Percentiles rank a stretch among this genome's conserved stretches.
Evolutionary conservation across 2,113 vertebrate species (phyloP).

Genomic region (Epinephelus moara): DNA sequence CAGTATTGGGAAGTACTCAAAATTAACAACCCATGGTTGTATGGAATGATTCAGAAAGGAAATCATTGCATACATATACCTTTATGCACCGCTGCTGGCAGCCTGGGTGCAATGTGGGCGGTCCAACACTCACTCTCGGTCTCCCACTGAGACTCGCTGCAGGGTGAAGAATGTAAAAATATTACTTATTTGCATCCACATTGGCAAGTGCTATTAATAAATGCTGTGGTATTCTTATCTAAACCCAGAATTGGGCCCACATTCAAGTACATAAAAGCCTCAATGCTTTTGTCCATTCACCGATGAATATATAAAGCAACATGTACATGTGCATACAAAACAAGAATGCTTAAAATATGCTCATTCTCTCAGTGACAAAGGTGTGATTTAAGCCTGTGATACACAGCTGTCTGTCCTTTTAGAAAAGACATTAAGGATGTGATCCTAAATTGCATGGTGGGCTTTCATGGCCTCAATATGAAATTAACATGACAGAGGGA

Average conservation of each 20-base stretch:
- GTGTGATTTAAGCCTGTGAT: conserved; percentile 19
- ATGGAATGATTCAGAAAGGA: conserved; percentile 14
- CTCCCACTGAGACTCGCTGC: conserved; percentile 50
- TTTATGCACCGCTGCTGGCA: conserved; percentile 40
- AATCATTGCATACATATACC: conserved; percentile 23
- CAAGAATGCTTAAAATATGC: neutral
- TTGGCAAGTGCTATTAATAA: conserved; percentile 50
- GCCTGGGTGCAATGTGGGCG: conserved; percentile 46
- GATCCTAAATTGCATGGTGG: conserved; percentile 21
- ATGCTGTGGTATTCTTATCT: conserved; percentile 13
- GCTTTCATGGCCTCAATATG: conserved; percentile 21
- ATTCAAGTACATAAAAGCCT: neutral
- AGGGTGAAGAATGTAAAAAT: conserved; percentile 60
- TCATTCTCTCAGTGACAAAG: conserved; percentile 3
- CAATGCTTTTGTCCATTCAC: conserved; percentile 14
- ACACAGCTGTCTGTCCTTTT: conserved; percentile 25
- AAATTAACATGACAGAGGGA: conserved; percentile 44
- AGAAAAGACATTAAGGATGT: conserved; percentile 11
- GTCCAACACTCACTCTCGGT: conserved; percentile 47
- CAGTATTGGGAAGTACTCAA: neutral
- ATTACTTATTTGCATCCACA: conserved; percentile 62
- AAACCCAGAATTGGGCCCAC: neutral
- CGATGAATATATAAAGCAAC: neutral
- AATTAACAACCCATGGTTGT: conserved; percentile 1
- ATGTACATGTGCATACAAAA: neutral